Evolutionary conservation across 2,888 invertebrate genomes (phyloP), one percentile per base, ranked within the genome.

Genomic region (Idaea aversata): DNA sequence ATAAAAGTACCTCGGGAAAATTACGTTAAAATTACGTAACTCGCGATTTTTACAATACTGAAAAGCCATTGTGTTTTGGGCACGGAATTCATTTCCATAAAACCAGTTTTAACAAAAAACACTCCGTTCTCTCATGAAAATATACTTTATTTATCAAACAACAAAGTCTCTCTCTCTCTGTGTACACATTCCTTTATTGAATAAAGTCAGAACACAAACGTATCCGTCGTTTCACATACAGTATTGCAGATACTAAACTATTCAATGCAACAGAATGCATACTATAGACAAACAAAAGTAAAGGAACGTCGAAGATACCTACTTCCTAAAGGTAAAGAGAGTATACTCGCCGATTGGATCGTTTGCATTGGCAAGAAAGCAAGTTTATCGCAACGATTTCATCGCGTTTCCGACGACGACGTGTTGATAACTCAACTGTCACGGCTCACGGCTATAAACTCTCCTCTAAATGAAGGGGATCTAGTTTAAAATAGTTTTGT

Each of bases 321-420:
- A n/a, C 66, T 69, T 61, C 65, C 63, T 66, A 67, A 61, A 61
- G 61, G 70, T 65, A 65, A 72, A 72, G 63, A 70, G 69, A 71
- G 67, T 77, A n/a, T n/a, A 72, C 77, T 74, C 72, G 75, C 74
- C 72, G 75, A 76, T 72, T 70, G 67, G 67, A 70, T 68, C 73
- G 73, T 75, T 78, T 78, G 72, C 67, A 69, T 66, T 71, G 73
- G 67, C 75, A 75, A 75, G 75, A 69, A 75, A 73, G 74, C 73
- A 76, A 77, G 77, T 81, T 82, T 81, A 80, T 81, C 76, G 80
- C 70, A 68, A 69, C 71, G 77, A 77, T 82, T 77, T 82, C 77
- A 82, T 82, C 82, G 81, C 75, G 69, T 76, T 79, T 76, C 77
- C 76, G 80, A 71, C 47, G 47, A 47, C 47, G 47, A 47, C 76